Evolutionary conservation across 2,113 vertebrate genomes (phyloP).

Genomic region (Arvicanthis niloticus): DNA sequence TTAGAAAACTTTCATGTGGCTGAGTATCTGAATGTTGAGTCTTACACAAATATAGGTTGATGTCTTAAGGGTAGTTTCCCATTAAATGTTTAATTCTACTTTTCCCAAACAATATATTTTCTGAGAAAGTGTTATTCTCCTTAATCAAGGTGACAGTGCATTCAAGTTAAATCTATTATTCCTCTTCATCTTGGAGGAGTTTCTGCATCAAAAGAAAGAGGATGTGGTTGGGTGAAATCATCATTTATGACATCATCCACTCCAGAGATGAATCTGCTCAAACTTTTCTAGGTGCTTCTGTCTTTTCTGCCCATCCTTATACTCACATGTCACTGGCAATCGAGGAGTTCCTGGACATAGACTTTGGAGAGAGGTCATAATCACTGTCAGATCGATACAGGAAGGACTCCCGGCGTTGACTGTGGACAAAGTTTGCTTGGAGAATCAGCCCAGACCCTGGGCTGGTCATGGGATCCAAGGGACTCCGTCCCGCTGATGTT

Average conservation of each 20-base stretch:
- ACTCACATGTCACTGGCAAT: slow-evolving; percentile 99
- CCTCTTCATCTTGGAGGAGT: background rate
- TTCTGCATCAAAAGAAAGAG: background rate
- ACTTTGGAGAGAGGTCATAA: slow-evolving; percentile 99
- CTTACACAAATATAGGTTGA: background rate
- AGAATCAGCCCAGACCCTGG: slow-evolving; percentile 98
- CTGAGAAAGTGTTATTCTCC: slow-evolving; percentile 6
- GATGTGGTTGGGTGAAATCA: background rate
- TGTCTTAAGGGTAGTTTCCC: background rate
- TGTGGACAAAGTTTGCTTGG: slow-evolving; percentile 99
- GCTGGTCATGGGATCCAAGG: slow-evolving; percentile 98
- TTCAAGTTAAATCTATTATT: background rate
- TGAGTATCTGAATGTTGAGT: background rate
- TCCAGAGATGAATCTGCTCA: background rate
- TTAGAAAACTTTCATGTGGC: background rate
- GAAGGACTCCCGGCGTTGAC: slow-evolving; percentile 98
- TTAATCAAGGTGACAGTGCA: background rate
- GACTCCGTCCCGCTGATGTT: slow-evolving; percentile 97
- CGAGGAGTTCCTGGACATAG: slow-evolving; percentile 99
- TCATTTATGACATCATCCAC: background rate
- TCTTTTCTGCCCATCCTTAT: background rate
- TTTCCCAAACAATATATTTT: slow-evolving; percentile 30
- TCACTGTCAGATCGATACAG: slow-evolving; percentile 99
- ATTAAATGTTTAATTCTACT: background rate
- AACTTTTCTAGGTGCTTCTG: background rate